Evolutionary conservation across 1,140 invertebrate species (phyloP), one percentile per base, ranked within the genome.

Genomic region (Ectropis grisescens): DNA sequence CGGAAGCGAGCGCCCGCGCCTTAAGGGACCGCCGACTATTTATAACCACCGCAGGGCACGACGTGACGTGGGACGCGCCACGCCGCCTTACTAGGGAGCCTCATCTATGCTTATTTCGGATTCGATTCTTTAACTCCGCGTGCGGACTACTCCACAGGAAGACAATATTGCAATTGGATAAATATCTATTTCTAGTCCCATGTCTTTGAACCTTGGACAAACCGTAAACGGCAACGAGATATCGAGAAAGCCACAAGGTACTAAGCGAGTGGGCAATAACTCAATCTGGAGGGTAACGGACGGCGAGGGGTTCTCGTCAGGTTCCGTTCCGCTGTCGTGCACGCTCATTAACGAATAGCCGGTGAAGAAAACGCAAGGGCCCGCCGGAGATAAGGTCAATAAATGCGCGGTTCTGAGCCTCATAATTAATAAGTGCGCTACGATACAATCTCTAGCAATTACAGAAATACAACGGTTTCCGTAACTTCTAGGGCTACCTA

Each of bases 11-110:
- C 67, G 58, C 67, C 60, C 52, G 65, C 65, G 74, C 70, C 75
- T 81, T 80, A 81, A 76, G 70, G 72, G 72, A 80, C 60, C 50
- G 67, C 52, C 54, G 52, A 33, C 69, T 79, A 79, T 79, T 76
- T 76, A 74, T 76, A 79, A 61, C 46, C 34, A 39, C 41, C 62
- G 64, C 56, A 61, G 52, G 46, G 43, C 40, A 40, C 37, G 37
- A 26, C 35, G 37, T 29, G 37, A 41, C 36, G 34, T 47, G 43
- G 41, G 43, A 48, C 54, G 47, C 50, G 42, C 65, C 50, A 62
- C 65, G 62, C n/a, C n/a, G n/a, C n/a, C n/a, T n/a, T n/a, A n/a
- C n/a, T n/a, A n/a, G n/a, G n/a, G n/a, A n/a, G n/a, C n/a, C n/a
- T 65, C 65, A 71, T 58, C 69, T 58, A 38, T 38, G 37, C 39